Evolutionary conservation across 2,888 invertebrate genomes (phyloP).

Genomic region (Macrophya alboannulata): DNA sequence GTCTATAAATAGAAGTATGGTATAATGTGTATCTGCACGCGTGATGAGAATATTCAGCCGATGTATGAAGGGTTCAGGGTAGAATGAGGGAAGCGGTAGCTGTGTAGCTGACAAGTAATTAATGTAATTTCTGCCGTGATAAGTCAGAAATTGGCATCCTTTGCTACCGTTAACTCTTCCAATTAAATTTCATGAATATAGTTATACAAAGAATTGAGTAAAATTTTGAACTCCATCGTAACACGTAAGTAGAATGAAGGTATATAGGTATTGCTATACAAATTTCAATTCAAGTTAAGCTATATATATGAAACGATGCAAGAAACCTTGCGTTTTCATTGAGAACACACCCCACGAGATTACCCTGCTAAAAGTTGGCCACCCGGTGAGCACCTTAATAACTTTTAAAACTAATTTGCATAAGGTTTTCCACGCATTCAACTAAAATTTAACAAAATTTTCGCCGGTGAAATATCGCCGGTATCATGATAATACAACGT

Average conservation of each 20-base stretch:
- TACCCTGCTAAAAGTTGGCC: background rate
- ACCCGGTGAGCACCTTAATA: conserved; percentile 28
- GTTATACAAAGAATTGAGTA: background rate
- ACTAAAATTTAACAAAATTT: background rate
- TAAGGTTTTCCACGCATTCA: conserved; percentile 23
- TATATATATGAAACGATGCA: background rate
- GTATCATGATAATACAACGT: background rate
- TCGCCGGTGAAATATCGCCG: background rate
- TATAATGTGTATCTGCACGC: background rate
- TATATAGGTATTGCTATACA: background rate
- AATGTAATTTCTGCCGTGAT: conserved; percentile 34
- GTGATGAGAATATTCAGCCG: background rate
- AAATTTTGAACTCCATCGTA: background rate
- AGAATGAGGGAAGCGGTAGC: background rate
- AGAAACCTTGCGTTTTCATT: background rate
- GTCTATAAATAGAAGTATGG: background rate
- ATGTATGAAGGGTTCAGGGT: background rate
- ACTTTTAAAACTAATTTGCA: conserved; percentile 35
- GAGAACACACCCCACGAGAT: background rate
- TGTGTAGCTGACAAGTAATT: conserved; percentile 28
- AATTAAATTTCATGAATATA: background rate
- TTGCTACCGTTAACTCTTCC: background rate
- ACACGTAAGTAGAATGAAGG: background rate
- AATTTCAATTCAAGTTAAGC: background rate
- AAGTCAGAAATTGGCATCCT: background rate